Base-by-base conservation (phyloP, 1,140 invertebrate species). In the Nasonia vitripennis region DNA sequence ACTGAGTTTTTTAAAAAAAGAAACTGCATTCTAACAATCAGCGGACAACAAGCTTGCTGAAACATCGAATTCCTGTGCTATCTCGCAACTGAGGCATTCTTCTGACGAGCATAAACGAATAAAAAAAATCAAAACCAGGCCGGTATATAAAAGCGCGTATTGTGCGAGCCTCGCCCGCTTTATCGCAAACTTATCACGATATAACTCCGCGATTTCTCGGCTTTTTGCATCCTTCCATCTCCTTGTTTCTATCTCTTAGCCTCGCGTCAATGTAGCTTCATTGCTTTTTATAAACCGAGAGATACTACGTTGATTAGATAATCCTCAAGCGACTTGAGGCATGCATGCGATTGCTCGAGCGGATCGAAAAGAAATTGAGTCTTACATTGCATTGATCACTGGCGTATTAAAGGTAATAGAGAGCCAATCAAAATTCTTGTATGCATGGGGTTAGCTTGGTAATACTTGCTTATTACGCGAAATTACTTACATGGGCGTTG, bases 291-390 rank as follows among this genome's bases (percentile, higher is more conserved):
- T 62, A 62, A 62, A 20, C 55, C 55, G 20, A 31, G 68, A 71
- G 23, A 71, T 71, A 71, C 31, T 17, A 4, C 9, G 68, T 71
- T 71, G 68, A 71, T 71, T 71, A 71, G 68, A 71, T 71, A 71
- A 71, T 71, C 68, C 9, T 27, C 27, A 11, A 62, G 55, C 55
- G 17, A 62, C 55, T 62, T 17, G 17, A 62, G 55, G 55, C 55
- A 20, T n/a, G 20, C 20, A 14, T 62, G 55, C 20, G 17, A n/a
- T n/a, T n/a, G 20, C 55, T 62, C 55, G 55, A 6, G 55, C 17
- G 7, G 55, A 62, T 62, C 55, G 55, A 62, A 62, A 62, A 62
- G 55, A 20, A 62, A 62, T 62, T 62, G 55, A 62, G 17, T 20
- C 55, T 20, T 62, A n/a, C 20, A 17, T 55, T n/a, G 55, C 55